Base-by-base conservation (phyloP, 2,888 invertebrate genomes). In the Microctonus brassicae region DNA sequence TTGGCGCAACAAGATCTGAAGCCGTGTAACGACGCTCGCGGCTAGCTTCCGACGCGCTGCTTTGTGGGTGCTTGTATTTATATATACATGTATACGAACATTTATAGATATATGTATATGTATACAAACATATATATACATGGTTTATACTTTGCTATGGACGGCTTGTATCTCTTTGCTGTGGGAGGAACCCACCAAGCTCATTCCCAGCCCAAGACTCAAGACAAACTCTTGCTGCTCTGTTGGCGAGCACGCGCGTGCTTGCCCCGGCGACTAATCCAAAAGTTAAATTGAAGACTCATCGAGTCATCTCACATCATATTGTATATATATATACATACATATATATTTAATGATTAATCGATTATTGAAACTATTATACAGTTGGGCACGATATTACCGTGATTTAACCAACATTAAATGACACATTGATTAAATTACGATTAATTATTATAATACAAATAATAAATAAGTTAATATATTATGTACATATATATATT, bases 111-210 rank as follows among this genome's bases (percentile, higher is more conserved):
- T 34, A 34, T 34, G 11, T 34, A 34, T 10, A 36, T 36, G 11
- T 36, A 36, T 5, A 36, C 11, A 36, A 11, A 36, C 11, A 39
- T 39, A 39, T n/a, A n/a, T 17, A n/a, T 47, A 47, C 17, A 47
- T 47, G 47, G 17, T 47, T 47, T 47, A 47, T 67, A 71, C 53
- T 33, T 66, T 61, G 53, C 63, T 57, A 64, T 52, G 69, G 69
- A 36, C 73, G 22, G 68, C 66, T 75, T 69, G 75, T 73, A 77
- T 76, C 77, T 76, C 75, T 61, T 69, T 73, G 73, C 83, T 86
- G 85, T 86, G 86, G 83, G 86, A 86, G 86, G 85, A 82, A 84
- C 81, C 79, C 76, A 78, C 80, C 81, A 80, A 79, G 80, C 82
- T 83, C 82, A 85, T 86, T 86, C 86, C 86, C 86, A 86, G 83